Base-by-base conservation (phyloP, 2,113 vertebrate genomes). In the Pollachius pollachius region DNA sequence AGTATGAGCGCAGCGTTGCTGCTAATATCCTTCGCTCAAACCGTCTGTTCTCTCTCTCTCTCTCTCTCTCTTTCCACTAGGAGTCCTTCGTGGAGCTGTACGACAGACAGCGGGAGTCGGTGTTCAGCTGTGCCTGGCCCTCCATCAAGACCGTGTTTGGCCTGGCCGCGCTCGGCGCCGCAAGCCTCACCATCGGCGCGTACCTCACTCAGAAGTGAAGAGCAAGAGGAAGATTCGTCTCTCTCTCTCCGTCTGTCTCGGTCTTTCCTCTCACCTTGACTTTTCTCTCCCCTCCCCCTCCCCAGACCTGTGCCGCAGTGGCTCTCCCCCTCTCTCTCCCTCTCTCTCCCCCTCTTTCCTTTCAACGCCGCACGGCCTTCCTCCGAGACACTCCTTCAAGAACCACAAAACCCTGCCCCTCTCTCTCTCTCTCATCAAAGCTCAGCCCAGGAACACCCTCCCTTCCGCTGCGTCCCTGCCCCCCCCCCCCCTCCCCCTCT, bases 51-150 rank as follows among this genome's bases (percentile, higher is more conserved):
- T 57, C 56, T 57, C 16, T 54, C 34, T 18, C 17, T 71, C 48
- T 60, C 15, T 59, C 3, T 27, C 12, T 23, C 5, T 64, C 16
- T 84, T 0, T 75, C 67, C 75, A 13, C n/a, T 90, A 99, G 97
- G 97, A 98, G 4, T 95, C 96, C 71, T 99, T 99, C 21, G 95
- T 99, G 93, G 96, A 99, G 78, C 91, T 99, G 70, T 99, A 99
- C 0, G 93, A 95, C 75, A 91, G 92, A 76, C 94, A 89, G 75
- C 90, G 94, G 88, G 92, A 94, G 64, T 95, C 95, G 9, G 84
- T 95, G 81, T 94, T 95, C 52, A 94, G 93, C 54, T 94, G 95
- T 89, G 95, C 95, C 69, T 98, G 96, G 96, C 94, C 97, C 23
- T 96, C 96, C 82, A 92, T 98, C 87, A 96, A 97, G 91, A 96